These are phyloP conservation scores for Monochamus saltuarius DNA, from an alignment of 1,140 invertebrate genomes.

Conservation along the genomic window DNA sequence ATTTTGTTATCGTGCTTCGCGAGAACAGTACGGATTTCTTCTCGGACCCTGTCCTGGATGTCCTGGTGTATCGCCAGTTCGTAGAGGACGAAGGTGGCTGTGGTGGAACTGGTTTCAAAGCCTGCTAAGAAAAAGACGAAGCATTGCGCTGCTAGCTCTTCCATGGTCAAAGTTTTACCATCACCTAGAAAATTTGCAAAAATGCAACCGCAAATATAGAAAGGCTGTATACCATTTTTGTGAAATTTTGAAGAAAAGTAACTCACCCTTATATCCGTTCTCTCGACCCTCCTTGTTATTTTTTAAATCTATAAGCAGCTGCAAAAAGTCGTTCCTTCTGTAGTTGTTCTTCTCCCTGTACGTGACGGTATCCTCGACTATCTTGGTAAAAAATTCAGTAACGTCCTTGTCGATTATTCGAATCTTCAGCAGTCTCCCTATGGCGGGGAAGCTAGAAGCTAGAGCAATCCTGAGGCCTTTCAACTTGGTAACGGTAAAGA, in stretches of 20 bases:
- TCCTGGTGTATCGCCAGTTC: too few species aligned
- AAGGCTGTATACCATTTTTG: too few species aligned
- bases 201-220: too few species aligned
- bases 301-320: conserved; percentile 50
- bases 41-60: too few species aligned
- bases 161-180: too few species aligned
- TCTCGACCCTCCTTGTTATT: conserved; percentile 5
- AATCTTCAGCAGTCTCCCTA: conserved; percentile 6
- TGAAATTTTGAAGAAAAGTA: too few species aligned
- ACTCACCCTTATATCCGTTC: too few species aligned
- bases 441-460: not conserved
- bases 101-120: conserved; percentile 44
- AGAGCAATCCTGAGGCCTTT: not conserved
- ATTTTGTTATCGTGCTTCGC: too few species aligned
- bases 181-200: too few species aligned
- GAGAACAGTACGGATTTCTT: too few species aligned
- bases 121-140: too few species aligned
- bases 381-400: conserved; percentile 51
- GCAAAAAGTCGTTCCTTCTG: conserved; percentile 56
- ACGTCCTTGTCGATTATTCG: not conserved
- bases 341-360: conserved; percentile 53
- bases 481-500: conserved; percentile 23
- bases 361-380: conserved; percentile 52
- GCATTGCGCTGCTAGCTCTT: too few species aligned
- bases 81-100: conserved; percentile 46